phyloP scores from a whole-genome alignment of 1,140 invertebrate genomes.

The Helicorthomorpha holstii region DNA sequence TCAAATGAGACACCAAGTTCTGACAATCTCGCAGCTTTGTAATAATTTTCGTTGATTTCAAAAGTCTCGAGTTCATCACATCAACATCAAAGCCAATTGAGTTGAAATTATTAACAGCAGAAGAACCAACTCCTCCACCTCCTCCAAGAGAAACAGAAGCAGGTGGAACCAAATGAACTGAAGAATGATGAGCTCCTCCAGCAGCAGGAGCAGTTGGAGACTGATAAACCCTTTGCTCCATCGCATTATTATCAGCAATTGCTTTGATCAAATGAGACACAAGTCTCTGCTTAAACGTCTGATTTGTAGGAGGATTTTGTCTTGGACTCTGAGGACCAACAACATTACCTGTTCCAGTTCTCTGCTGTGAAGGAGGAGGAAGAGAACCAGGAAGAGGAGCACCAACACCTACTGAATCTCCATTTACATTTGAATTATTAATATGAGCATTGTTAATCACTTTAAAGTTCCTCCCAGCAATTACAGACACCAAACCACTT shows the following conservation, averaged over 20 bases:
- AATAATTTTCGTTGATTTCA: slow-evolving; percentile 12
- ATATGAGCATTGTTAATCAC: no score
- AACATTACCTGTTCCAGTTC: not conserved
- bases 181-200: no score
- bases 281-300: slow-evolving; percentile 66
- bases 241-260: slow-evolving; percentile 71
- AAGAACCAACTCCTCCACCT: no score
- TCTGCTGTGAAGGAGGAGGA: not conserved
- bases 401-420: not conserved
- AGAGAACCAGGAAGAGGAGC: not conserved
- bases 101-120: not conserved
- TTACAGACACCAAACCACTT: slow-evolving; percentile 56
- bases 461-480: slow-evolving; percentile 7
- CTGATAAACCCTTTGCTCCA: slow-evolving; percentile 36
- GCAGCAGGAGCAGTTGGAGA: not conserved
- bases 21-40: slow-evolving; percentile 14
- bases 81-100: not conserved
- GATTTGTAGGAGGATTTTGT: slow-evolving; percentile 31
- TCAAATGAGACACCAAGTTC: not conserved
- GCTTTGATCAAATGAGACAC: slow-evolving; percentile 74
- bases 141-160: no score
- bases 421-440: not conserved
- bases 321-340: no score
- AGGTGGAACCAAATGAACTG: no score
- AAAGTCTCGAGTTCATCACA: not conserved